phyloP scores from a whole-genome alignment of 2,797 vertebrate genomes.

The Malacoctenus gilli region DNA sequence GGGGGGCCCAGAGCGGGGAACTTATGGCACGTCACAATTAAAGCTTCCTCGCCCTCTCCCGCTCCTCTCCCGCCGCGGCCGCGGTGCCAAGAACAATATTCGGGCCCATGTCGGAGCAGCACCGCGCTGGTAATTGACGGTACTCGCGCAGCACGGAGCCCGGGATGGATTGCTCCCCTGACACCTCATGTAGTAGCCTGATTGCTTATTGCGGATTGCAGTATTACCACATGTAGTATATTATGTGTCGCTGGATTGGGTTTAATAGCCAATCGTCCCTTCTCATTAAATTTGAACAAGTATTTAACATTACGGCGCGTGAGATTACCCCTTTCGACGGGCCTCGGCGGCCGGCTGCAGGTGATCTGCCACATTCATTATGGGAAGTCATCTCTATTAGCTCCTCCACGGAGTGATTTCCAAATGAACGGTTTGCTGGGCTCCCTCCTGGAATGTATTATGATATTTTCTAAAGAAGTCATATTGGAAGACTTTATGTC shows the following conservation, averaged over 20 bases:
- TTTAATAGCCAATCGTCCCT: constrained; percentile 67
- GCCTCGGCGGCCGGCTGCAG: constrained; percentile 21
- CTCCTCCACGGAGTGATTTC: constrained; percentile 55
- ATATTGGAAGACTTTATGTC: constrained; percentile 29
- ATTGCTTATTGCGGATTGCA: constrained; percentile 68
- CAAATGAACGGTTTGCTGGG: constrained; percentile 15
- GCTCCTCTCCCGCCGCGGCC: constrained; percentile 49
- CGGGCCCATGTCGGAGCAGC: constrained; percentile 56
- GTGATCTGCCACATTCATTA: constrained; percentile 44
- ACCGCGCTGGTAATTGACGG: constrained; percentile 64
- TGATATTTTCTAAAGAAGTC: constrained; percentile 20
- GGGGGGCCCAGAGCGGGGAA: constrained; percentile 64
- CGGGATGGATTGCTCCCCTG: constrained; percentile 68
- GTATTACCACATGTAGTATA: constrained; percentile 70
- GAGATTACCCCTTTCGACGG: constrained; percentile 45
- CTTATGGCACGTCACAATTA: constrained; percentile 73
- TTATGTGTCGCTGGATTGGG: constrained; percentile 65
- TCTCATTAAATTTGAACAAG: constrained; percentile 66
- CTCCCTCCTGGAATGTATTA: constrained; percentile 36
- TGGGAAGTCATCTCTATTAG: constrained; percentile 23
- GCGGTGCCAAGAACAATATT: constrained; percentile 78
- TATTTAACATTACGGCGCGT: constrained; percentile 52
- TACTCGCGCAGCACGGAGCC: constrained; percentile 49
- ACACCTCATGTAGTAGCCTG: constrained; percentile 57
- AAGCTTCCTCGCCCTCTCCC: constrained; percentile 53